A percentile compares a stretch with the other conserved stretches of the same genome.
phyloP scores from a whole-genome alignment of 2,888 invertebrate species.

The Prosopocoilus inquinatus region DNA sequence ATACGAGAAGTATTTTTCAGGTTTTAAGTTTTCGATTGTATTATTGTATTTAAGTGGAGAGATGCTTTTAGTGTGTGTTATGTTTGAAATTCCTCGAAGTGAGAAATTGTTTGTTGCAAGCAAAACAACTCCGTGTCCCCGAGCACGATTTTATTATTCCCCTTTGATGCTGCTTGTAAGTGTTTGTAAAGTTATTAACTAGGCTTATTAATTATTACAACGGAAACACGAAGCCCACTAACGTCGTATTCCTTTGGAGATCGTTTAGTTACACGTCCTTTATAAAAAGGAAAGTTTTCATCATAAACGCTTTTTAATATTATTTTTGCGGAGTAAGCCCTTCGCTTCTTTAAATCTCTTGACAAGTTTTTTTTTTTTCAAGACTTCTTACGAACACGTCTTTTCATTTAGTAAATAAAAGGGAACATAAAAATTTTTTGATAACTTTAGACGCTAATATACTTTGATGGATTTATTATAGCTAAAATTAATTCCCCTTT shows the following conservation, averaged over 20 bases:
- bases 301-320: background rate
- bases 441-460: constrained; percentile 3
- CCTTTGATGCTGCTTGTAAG: constrained; percentile 18
- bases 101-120: constrained; percentile 9
- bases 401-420: constrained; percentile 1
- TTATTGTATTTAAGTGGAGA: no score
- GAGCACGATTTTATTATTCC: constrained; percentile 22
- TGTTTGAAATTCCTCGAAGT: background rate
- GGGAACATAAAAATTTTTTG: background rate
- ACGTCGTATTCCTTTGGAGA: constrained; percentile 5
- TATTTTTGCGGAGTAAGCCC: constrained; percentile 5
- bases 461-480: constrained; percentile 10
- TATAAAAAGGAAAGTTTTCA: background rate
- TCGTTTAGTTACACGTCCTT: background rate
- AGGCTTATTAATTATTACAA: constrained; percentile 22
- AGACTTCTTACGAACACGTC: constrained; percentile 4
- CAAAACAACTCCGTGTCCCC: constrained; percentile 6
- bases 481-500: background rate
- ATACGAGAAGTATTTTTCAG: no score
- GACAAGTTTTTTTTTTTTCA: background rate
- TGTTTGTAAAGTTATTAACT: constrained; percentile 22
- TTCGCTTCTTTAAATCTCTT: constrained; percentile 2
- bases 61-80: no score
- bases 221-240: background rate
- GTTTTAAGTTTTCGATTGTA: no score